Evolutionary conservation across 2,888 invertebrate genomes (phyloP), one percentile per base, ranked within the genome.

Genomic region (Strigamia maritima): DNA sequence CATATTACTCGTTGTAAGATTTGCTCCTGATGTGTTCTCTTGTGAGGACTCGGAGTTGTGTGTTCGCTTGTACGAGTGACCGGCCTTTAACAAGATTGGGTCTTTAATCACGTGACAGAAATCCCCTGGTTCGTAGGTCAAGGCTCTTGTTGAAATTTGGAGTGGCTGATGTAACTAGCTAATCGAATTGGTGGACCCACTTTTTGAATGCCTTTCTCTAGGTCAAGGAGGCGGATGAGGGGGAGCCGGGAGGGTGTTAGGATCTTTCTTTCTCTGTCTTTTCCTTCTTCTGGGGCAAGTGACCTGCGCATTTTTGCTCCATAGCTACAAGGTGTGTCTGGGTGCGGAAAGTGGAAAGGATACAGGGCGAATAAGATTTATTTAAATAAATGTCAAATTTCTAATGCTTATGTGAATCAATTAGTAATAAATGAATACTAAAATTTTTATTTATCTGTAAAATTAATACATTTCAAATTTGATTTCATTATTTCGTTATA

Each of bases 111-210:
- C 65, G 65, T 65, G 65, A 65, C 65, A 12, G 65, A 16, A 24
- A 26, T 65, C 65, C 65, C 65, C 24, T 65, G 65, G 65, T 65
- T 65, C 65, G 65, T 8, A 65, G 65, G 65, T 65, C 65, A 65
- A 65, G 65, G 65, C 26, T 16, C 65, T 65, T 65, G 65, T 2
- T 10, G 8, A 16, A 65, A 26, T 65, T 24, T 65, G 65, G 65
- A 26, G 65, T 65, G 1, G 26, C 65, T 65, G 65, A 65, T 65
- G 65, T 65, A 65, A 60, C 22, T 60, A 2, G 10, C 26, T 26
- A 26, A 10, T 26, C 8, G 65, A 65, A 26, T 65, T 26, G 65
- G 65, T 26, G 26, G 65, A 26, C 65, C 65, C 65, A 65, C 12
- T 65, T 65, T 49, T 49, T n/a, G 49, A 24, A 16, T 26, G 65